Conservation (phyloP, 2,797 vertebrate genomes). For the Artibeus lituratus region DNA sequence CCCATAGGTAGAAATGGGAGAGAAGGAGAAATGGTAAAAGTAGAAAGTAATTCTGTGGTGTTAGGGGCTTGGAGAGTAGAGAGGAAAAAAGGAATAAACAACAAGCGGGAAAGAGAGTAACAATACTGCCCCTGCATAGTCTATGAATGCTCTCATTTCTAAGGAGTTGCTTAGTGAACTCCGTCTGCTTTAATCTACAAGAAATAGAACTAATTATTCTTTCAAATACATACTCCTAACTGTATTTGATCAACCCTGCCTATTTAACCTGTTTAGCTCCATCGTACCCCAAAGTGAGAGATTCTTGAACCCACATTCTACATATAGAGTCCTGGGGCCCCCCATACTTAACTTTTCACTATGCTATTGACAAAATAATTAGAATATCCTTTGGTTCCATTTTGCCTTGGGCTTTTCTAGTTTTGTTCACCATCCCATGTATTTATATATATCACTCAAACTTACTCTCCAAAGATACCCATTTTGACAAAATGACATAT, state of each 20-base stretch:
- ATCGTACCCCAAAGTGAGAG: not conserved
- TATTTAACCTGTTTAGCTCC: not conserved
- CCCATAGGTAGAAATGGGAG: not conserved
- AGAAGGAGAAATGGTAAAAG: not conserved
- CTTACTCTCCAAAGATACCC: not conserved
- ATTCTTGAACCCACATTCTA: not conserved
- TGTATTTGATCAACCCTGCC: not conserved
- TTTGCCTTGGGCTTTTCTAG: not conserved
- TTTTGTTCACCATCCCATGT: not conserved
- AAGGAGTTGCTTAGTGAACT: not conserved
- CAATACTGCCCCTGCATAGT: not conserved
- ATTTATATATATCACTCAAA: not conserved
- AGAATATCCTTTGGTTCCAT: not conserved
- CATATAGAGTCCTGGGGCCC: not conserved
- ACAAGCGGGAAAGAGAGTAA: not conserved
- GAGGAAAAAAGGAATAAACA: not conserved
- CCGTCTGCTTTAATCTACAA: not conserved
- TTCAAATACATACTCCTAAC: not conserved
- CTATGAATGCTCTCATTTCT: not conserved
- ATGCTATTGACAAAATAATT: not conserved
- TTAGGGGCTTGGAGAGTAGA: not conserved
- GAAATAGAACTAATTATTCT: not conserved
- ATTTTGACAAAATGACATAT: not conserved
- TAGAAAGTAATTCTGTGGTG: accelerated
- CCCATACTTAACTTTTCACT: not conserved